Evolutionary conservation across 1,140 invertebrate species (phyloP).

Genomic region (Ctenoplectra terminalis): DNA sequence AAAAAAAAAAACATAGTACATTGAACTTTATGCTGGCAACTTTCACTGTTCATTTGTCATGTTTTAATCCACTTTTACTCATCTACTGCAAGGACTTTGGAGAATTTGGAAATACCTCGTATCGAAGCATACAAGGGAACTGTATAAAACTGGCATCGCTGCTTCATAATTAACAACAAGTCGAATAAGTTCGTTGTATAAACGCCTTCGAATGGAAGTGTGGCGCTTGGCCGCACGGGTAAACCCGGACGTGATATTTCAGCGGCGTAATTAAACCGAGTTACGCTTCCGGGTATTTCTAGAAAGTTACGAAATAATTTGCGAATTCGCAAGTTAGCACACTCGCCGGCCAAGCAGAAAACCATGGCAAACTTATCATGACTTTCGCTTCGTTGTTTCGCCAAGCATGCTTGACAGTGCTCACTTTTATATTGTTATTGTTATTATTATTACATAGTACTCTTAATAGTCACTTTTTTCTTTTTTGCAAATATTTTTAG

Average conservation of each 20-base stretch:
- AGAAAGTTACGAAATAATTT: slow-evolving; percentile 38
- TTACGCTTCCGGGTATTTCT: slow-evolving; percentile 5
- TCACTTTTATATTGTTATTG: neutral
- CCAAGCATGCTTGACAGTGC: no score
- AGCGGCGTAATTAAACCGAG: slow-evolving; percentile 21
- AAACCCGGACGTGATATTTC: slow-evolving; percentile 28
- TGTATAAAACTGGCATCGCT: neutral
- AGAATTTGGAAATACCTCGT: neutral
- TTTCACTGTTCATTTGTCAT: no score
- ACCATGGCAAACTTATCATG: neutral
- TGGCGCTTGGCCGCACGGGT: neutral
- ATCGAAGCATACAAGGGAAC: neutral
- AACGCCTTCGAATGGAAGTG: neutral
- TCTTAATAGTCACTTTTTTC: no score
- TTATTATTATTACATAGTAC: neutral
- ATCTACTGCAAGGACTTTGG: neutral
- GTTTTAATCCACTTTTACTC: neutral
- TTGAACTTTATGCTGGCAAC: no score
- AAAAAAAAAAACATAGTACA: no score
- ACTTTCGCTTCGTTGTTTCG: neutral
- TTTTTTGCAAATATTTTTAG: no score
- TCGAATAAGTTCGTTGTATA: slow-evolving; percentile 23
- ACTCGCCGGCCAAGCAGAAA: neutral
- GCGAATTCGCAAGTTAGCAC: slow-evolving; percentile 22
- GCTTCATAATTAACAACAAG: slow-evolving; percentile 15